Conservation (phyloP, 1,140 invertebrate genomes). For the Zaprionus capensis region DNA sequence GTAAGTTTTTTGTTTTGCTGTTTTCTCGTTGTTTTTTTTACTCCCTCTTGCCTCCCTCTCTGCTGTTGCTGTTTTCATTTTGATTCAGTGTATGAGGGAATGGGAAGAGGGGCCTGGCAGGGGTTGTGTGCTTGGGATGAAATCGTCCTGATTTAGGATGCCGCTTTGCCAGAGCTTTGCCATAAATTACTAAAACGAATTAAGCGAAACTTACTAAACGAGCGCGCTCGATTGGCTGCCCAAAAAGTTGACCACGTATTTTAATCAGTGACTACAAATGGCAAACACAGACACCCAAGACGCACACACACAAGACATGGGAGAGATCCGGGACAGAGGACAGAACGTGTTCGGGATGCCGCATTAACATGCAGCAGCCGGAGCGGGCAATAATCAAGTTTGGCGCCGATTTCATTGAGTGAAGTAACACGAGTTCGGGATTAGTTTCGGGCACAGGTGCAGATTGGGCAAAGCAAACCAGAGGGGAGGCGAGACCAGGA, state of each 20-base stretch:
- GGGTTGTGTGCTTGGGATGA: not conserved
- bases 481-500: not conserved
- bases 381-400: slow-evolving; percentile 71
- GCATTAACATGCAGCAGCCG: slow-evolving; percentile 70
- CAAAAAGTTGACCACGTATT: slow-evolving; percentile 80
- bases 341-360: slow-evolving; percentile 27
- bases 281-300: slow-evolving; percentile 17
- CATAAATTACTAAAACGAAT: slow-evolving; percentile 82
- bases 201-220: slow-evolving; percentile 79
- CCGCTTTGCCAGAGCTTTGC: slow-evolving; percentile 57
- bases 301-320: not conserved
- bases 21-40: slow-evolving; percentile 39
- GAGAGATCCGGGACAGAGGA: not conserved
- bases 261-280: slow-evolving; percentile 69
- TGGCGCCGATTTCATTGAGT: slow-evolving; percentile 71
- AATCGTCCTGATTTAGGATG: slow-evolving; percentile 49
- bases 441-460: slow-evolving; percentile 66
- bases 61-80: slow-evolving; percentile 39
- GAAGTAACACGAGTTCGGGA: slow-evolving; percentile 75
- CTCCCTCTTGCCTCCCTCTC: not conserved
- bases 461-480: slow-evolving; percentile 1
- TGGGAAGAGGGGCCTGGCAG: not conserved
- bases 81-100: slow-evolving; percentile 37
- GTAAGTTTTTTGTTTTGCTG: slow-evolving; percentile 45
- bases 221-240: slow-evolving; percentile 75